phyloP scores from a whole-genome alignment of 2,113 vertebrate genomes.

The Motacilla alba region DNA sequence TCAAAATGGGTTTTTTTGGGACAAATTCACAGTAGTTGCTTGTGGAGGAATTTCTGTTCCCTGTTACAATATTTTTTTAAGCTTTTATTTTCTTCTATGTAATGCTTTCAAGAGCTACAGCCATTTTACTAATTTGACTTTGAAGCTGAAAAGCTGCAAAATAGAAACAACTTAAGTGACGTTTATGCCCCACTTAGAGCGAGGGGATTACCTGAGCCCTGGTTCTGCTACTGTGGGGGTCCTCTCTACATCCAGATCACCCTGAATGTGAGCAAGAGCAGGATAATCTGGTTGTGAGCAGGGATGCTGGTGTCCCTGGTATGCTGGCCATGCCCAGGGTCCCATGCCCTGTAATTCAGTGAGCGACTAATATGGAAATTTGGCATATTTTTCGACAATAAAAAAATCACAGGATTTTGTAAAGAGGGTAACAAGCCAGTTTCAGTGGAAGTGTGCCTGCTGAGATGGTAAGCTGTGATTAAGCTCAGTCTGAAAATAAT shows the following conservation, averaged over 20 bases:
- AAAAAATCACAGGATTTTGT: background rate
- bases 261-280: background rate
- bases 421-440: background rate
- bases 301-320: background rate
- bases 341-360: background rate
- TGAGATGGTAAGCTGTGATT: background rate
- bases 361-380: background rate
- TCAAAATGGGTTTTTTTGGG: background rate
- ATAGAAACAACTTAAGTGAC: background rate
- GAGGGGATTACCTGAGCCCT: background rate
- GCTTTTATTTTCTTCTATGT: background rate
- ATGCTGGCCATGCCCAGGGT: rapidly evolving
- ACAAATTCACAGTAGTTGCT: background rate
- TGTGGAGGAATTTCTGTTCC: background rate
- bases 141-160: background rate
- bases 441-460: background rate
- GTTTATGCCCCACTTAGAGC: background rate
- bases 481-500: background rate
- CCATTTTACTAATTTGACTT: background rate
- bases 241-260: background rate
- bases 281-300: background rate
- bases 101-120: background rate
- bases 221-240: rapidly evolving
- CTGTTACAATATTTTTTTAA: background rate
- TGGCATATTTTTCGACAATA: background rate